Base-by-base conservation (phyloP, 2,797 vertebrate species). In the Melanotaenia trifasciata region DNA sequence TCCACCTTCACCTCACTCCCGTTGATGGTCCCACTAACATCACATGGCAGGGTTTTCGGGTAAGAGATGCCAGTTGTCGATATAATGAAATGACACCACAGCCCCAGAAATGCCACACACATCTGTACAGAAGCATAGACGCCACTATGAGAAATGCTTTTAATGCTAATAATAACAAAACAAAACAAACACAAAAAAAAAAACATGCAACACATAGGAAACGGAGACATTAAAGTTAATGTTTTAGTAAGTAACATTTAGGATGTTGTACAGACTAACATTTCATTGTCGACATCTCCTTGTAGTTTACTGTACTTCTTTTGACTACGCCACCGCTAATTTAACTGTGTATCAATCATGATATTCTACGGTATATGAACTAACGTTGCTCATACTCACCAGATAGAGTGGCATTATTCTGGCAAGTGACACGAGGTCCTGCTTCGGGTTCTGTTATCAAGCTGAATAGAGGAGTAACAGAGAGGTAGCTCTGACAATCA, bases 21-120 rank as follows among this genome's bases (percentile, higher is more conserved):
- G 0, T 92, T 75, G 22, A 2, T 45, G 30, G 56, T 20, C 67
- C 85, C 22, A 0, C 30, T 85, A 5, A 99, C 96, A 12, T 97
- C 93, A 86, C 98, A 99, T 1, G 96, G 96, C 63, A 99, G 93
- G 56, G 94, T 96, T 95, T 97, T 99, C 14, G 96, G 96, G 88
- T 95, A 98, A 87, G 92, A 95, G 67, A 87, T 30, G 30, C 58
- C 84, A 24, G 89, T 90, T 58, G 91, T 76, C 40, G 90, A 63
- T 45, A 73, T 53, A 0, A 83, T 87, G 84, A 68, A 58, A 57
- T 62, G 79, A 57, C 72, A 60, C 77, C 75, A 89, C 58, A 87
- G 77, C 28, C 68, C 76, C 60, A 87, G 74, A 59, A 90, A 69
- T 43, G 72, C 24, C 51, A 79, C 66, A 65, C 63, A 81, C 54